Evolutionary conservation across 2,888 invertebrate genomes (phyloP), one percentile per base, ranked within the genome.

Genomic region (Eupithecia insigniata): DNA sequence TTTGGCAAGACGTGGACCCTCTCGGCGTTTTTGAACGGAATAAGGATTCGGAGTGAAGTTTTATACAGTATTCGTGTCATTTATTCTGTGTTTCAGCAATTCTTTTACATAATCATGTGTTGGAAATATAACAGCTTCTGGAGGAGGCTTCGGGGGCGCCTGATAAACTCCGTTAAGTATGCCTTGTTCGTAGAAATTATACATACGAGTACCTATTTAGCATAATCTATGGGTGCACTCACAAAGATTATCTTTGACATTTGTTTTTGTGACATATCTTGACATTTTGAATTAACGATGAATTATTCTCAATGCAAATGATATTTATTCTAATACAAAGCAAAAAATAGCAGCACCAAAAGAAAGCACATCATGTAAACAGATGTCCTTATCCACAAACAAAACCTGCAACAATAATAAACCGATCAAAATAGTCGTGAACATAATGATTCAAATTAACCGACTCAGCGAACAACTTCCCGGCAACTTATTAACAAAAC

Each of bases 51-150:
- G 26, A 69, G 69, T 69, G 46, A 62, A 32, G 26, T 22, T 34
- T 34, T 10, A 36, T 36, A 10, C 26, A n/a, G 10, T 6, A 32
- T 22, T 36, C 36, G 46, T 69, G 36, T 32, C 32, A 28, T 36
- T 30, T 26, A 18, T 64, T 65, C 69, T 73, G 46, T 61, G 90
- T 88, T 89, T 87, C 80, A 36, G 82, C 89, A 91, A 91, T 93
- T 92, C 91, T 93, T 93, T 93, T 90, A 93, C 93, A 93, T 93
- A 93, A 93, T 93, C 92, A 93, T 90, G 92, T 92, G 93, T 89
- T 92, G 90, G 90, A 92, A 93, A 92, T 91, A 92, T 90, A 93
- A 91, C 92, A 89, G 90, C 89, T 90, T 92, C 90, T 91, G 89
- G 83, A 84, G 89, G n/a, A n/a, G n/a, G n/a, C n/a, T n/a, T n/a